Conservation (phyloP, 2,888 invertebrate species). For the Himalopsyche tibetana region DNA sequence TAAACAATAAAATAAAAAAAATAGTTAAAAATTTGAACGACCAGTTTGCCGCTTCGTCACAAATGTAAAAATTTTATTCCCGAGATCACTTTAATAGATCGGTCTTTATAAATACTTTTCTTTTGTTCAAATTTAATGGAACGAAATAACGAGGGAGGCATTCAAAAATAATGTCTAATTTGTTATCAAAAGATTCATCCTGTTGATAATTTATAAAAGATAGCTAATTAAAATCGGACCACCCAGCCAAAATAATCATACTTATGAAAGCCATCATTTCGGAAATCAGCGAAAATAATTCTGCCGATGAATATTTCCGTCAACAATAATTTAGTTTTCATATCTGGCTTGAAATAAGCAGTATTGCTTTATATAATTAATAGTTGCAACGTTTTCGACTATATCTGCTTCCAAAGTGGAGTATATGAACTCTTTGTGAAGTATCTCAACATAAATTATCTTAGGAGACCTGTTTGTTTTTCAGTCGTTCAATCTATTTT, state of each 20-base stretch:
- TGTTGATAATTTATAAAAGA: conserved; percentile 13
- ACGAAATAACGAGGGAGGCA: conserved; percentile 26
- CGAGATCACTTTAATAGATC: conserved; percentile 23
- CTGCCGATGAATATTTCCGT: neutral
- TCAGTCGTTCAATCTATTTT: too few relatives aligned
- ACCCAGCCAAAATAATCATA: neutral
- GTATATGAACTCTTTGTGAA: too few relatives aligned
- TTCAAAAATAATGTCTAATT: conserved; percentile 23
- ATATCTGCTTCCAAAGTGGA: too few relatives aligned
- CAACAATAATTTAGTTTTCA: too few relatives aligned
- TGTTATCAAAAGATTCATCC: conserved; percentile 14
- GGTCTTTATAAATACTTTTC: neutral
- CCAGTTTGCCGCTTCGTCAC: neutral
- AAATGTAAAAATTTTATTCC: conserved; percentile 1
- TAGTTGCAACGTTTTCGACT: too few relatives aligned
- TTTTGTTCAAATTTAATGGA: conserved; percentile 2
- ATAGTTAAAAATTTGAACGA: too few relatives aligned
- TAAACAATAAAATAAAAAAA: too few relatives aligned
- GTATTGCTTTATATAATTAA: too few relatives aligned
- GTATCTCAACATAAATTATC: too few relatives aligned
- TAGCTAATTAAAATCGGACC: conserved; percentile 26
- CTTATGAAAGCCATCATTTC: neutral
- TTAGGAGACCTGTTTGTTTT: too few relatives aligned
- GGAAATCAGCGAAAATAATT: neutral
- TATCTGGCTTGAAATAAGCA: too few relatives aligned